Evolutionary conservation across 2,888 invertebrate species (phyloP).

Genomic region (Watsonalla cultraria): DNA sequence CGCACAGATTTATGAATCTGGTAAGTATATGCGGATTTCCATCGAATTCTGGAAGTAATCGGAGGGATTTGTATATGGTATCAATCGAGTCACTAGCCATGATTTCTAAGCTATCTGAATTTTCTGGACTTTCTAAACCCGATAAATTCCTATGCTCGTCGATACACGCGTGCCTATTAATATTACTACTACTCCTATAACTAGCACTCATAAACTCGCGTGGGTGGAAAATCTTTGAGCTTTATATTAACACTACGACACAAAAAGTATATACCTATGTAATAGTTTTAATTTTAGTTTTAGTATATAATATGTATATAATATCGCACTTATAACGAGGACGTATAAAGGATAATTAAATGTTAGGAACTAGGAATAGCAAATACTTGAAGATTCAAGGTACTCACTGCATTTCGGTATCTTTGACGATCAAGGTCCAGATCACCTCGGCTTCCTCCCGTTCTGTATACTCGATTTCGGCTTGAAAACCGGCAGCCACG

Average conservation of each 20-base stretch:
- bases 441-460: too few relatives aligned
- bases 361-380: background rate
- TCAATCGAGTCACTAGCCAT: background rate
- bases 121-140: background rate
- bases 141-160: too few relatives aligned
- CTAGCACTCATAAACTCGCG: conserved; percentile 1
- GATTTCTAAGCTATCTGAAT: background rate
- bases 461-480: too few relatives aligned
- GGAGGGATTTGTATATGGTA: conserved; percentile 7
- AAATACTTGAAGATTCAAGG: background rate
- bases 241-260: background rate
- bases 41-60: conserved; percentile 9
- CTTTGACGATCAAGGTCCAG: too few relatives aligned
- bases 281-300: too few relatives aligned
- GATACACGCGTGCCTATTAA: too few relatives aligned
- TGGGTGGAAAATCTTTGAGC: conserved; percentile 1
- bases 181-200: background rate
- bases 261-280: background rate
- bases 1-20: conserved; percentile 9
- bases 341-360: background rate
- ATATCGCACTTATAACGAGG: too few relatives aligned
- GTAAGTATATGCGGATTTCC: conserved; percentile 8
- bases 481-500: too few relatives aligned
- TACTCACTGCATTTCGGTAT: conserved; percentile 1
- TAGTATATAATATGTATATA: too few relatives aligned